These are phyloP conservation scores for Eupithecia insigniata DNA, from an alignment of 2,888 invertebrate genomes.

Conservation along the genomic window DNA sequence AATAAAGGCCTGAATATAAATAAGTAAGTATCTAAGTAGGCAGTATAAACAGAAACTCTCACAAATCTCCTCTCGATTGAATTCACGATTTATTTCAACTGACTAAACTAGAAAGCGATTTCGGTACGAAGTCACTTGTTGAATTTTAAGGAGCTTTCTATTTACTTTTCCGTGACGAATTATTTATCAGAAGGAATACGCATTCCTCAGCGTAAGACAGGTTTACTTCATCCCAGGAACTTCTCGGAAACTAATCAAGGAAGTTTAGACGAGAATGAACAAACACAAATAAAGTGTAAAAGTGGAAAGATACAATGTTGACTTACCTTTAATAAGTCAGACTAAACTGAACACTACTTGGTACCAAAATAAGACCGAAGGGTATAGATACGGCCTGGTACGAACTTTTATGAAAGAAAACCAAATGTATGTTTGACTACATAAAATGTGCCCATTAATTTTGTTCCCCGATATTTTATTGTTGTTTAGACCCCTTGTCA, in stretches of 20 bases:
- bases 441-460: constrained; percentile 14
- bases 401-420: constrained; percentile 31
- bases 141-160: constrained; percentile 47
- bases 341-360: constrained; percentile 31
- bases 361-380: constrained; percentile 28
- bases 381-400: constrained; percentile 20
- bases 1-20: constrained; percentile 16
- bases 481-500: constrained; percentile 11
- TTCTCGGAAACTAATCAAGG: constrained; percentile 48
- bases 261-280: constrained; percentile 43
- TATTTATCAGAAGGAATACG: constrained; percentile 44
- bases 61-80: constrained; percentile 34
- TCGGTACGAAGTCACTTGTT: constrained; percentile 43
- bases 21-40: constrained; percentile 16
- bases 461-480: constrained; percentile 17
- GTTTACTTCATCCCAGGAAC: constrained; percentile 42
- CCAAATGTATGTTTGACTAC: constrained; percentile 15
- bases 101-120: constrained; percentile 46
- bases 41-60: constrained; percentile 33
- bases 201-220: constrained; percentile 40
- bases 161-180: constrained; percentile 44
- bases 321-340: constrained; percentile 38
- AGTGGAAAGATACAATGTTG: constrained; percentile 44
- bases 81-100: constrained; percentile 43
- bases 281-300: constrained; percentile 47